Conservation (phyloP, 1,140 invertebrate genomes). For the Asbolus verrucosus region DNA sequence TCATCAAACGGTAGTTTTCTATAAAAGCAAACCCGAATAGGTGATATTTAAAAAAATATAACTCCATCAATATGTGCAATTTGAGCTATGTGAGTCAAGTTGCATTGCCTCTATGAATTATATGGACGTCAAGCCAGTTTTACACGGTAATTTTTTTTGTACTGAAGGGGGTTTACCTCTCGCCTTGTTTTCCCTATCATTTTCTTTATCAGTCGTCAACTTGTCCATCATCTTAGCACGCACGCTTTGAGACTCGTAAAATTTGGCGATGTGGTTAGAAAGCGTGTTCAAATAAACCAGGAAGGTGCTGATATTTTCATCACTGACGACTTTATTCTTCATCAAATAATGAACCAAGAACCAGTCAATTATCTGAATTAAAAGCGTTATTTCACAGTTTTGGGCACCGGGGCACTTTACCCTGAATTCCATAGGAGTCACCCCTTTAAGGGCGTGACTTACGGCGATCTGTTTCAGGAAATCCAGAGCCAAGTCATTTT, state of each 20-base stretch:
- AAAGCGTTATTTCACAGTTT: too few relatives aligned
- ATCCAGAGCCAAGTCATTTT: neutral
- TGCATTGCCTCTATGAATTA: too few relatives aligned
- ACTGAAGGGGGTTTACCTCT: too few relatives aligned
- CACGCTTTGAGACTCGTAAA: neutral
- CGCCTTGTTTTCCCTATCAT: too few relatives aligned
- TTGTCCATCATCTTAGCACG: neutral
- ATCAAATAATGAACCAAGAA: constrained; percentile 8
- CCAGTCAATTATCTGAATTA: constrained; percentile 9
- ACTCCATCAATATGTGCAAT: too few relatives aligned
- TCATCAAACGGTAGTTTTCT: constrained; percentile 24
- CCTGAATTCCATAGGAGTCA: constrained; percentile 4
- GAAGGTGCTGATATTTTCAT: constrained; percentile 2
- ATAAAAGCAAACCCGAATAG: too few relatives aligned
- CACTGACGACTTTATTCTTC: constrained; percentile 2
- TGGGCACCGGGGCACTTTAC: neutral
- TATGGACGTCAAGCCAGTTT: too few relatives aligned
- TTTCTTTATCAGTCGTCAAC: neutral
- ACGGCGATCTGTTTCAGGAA: constrained; percentile 10
- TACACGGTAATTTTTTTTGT: too few relatives aligned
- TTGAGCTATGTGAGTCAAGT: too few relatives aligned
- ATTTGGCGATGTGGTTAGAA: neutral
- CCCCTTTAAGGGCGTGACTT: constrained; percentile 16
- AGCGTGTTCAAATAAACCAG: neutral
- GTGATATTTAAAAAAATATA: too few relatives aligned